Conservation (phyloP, 2,888 invertebrate genomes). For the Cetonia aurata region DNA sequence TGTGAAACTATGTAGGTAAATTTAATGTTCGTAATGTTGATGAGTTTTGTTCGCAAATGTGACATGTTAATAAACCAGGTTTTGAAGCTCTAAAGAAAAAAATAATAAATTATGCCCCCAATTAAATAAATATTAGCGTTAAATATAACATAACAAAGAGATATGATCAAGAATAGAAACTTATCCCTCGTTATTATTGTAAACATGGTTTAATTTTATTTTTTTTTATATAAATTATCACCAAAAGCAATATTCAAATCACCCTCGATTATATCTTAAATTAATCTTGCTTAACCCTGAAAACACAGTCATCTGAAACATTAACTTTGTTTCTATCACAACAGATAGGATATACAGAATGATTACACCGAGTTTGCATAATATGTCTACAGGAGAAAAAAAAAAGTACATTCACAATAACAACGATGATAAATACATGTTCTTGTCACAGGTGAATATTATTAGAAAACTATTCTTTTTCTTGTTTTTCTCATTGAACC, state of each 20-base stretch:
- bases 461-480: neutral
- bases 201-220: too few species aligned
- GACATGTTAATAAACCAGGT: slow-evolving; percentile 13
- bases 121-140: neutral
- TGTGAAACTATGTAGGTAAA: slow-evolving; percentile 32
- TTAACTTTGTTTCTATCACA: too few species aligned
- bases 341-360: slow-evolving; percentile 5
- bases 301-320: neutral
- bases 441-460: slow-evolving; percentile 29
- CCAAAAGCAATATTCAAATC: too few species aligned
- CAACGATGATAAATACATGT: slow-evolving; percentile 27
- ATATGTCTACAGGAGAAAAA: neutral
- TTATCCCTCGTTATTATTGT: neutral
- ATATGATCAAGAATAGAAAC: too few species aligned
- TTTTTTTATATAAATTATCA: too few species aligned
- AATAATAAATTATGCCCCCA: neutral
- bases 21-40: slow-evolving; percentile 28
- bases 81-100: neutral
- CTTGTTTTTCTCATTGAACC: slow-evolving; percentile 24
- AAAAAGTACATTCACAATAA: slow-evolving; percentile 11
- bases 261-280: neutral
- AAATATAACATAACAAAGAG: slow-evolving; percentile 1
- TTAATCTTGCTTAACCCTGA: neutral
- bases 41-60: too few species aligned
- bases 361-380: slow-evolving; percentile 6